Conservation (phyloP, 2,888 invertebrate genomes). For the Dasypogon diadema region DNA sequence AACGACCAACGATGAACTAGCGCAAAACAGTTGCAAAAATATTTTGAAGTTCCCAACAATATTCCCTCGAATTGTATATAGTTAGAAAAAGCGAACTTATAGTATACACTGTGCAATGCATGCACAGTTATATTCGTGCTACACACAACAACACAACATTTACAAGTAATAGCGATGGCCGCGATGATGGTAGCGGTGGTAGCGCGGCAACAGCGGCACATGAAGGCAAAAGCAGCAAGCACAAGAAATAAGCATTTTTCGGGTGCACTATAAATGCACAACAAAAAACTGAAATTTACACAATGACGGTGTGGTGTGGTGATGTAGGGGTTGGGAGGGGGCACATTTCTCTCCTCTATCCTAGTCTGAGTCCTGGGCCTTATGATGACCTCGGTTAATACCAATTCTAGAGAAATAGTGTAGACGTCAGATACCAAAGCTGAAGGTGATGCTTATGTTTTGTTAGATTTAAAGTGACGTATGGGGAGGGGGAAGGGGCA, state of each 20-base stretch:
- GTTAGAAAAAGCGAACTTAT: constrained; percentile 17
- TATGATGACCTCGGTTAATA: too few species aligned
- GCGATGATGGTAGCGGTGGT: too few species aligned
- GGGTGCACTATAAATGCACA: constrained; percentile 44
- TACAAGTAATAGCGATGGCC: constrained; percentile 49
- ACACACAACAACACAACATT: constrained; percentile 50
- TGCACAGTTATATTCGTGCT: constrained; percentile 38
- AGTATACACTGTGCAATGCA: not conserved
- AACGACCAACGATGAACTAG: constrained; percentile 51
- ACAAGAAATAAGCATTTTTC: constrained; percentile 40
- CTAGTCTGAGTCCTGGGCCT: too few species aligned
- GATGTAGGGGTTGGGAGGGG: too few species aligned
- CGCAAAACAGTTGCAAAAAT: constrained; percentile 49
- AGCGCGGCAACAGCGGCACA: too few species aligned
- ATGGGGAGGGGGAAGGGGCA: not conserved
- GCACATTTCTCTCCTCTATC: too few species aligned
- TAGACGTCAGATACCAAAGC: constrained; percentile 1
- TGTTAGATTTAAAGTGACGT: not conserved
- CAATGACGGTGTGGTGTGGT: not conserved
- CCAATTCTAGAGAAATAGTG: too few species aligned
- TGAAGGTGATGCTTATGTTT: constrained; percentile 25
- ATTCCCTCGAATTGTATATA: constrained; percentile 4
- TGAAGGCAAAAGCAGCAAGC: too few species aligned
- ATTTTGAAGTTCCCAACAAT: constrained; percentile 43
- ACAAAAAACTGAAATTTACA: constrained; percentile 30